Evolutionary conservation across 2,888 invertebrate genomes (phyloP), one percentile per base, ranked within the genome.

Genomic region (Pomacea canaliculata): DNA sequence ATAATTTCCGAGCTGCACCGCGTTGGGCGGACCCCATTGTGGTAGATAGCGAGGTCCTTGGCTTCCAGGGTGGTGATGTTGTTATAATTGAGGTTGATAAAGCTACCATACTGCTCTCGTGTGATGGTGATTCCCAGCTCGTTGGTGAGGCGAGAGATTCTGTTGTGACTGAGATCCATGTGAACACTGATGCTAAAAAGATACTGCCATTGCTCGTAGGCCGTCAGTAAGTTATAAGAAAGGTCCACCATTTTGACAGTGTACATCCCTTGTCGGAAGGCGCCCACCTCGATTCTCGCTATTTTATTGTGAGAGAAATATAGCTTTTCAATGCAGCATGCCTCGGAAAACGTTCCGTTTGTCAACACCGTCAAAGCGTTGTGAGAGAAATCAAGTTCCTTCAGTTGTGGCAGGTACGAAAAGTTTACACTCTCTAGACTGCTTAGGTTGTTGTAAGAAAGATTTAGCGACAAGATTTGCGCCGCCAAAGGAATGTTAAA

Each of bases 151-250:
- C 68, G 68, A 19, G 68, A 68, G 48, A 68, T 68, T 7, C 37
- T 68, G 68, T 68, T 68, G 68, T 68, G 9, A 12, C 37, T 68
- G 23, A 68, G 48, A 46, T 68, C 37, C 19, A 68, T 13, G 12
- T 19, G 4, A 19, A 68, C 68, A 7, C 1, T 46, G 1, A 19
- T 23, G 48, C 37, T 37, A 19, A 68, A 68, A 12, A 46, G 27
- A 37, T 68, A 68, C n/a, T n/a, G 68, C 68, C 68, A 68, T 9
- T n/a, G 68, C 27, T 68, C 68, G 48, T 27, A 68, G 37, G 48
- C 3, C 19, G 9, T 8, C 13, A 68, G 27, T 9, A 12, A 37
- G 27, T 68, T 68, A 37, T 16, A 68, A 12, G 68, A 68, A 13
- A 68, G 12, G 48, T 68, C 68, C 27, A 46, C 68, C 13, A 13